phyloP scores from a whole-genome alignment of 2,888 invertebrate genomes.

The Laothoe populi region DNA sequence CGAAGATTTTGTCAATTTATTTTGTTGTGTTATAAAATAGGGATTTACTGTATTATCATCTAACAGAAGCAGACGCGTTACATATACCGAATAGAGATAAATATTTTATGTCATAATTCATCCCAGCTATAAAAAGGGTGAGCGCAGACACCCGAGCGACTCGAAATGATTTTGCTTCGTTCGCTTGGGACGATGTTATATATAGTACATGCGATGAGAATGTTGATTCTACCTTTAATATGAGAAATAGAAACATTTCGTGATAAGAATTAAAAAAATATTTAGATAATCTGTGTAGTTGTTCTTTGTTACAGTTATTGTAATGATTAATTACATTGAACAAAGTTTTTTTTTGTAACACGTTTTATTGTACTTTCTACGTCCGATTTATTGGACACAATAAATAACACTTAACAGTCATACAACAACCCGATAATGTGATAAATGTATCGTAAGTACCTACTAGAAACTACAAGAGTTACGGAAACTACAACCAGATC shows the following conservation, averaged over 20 bases:
- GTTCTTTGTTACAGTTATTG: neutral
- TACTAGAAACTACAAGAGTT: too few relatives aligned
- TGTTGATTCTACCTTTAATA: constrained; percentile 60
- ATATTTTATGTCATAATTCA: constrained; percentile 81
- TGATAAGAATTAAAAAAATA: constrained; percentile 16
- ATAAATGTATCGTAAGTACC: too few relatives aligned
- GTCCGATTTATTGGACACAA: too few relatives aligned
- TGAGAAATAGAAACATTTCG: constrained; percentile 50
- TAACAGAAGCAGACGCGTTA: constrained; percentile 70
- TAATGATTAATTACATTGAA: neutral
- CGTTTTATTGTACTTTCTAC: too few relatives aligned
- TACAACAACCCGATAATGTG: too few relatives aligned
- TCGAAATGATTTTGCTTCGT: constrained; percentile 65
- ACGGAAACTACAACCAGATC: too few relatives aligned
- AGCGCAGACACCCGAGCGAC: constrained; percentile 59
- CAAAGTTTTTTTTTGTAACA: too few relatives aligned
- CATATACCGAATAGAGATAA: constrained; percentile 73
- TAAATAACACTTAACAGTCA: too few relatives aligned
- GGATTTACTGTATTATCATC: constrained; percentile 71
- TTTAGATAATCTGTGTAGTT: neutral
- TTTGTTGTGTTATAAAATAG: constrained; percentile 62
- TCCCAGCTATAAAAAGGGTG: constrained; percentile 74
- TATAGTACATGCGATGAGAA: constrained; percentile 48
- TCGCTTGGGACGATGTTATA: constrained; percentile 54
- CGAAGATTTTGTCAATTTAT: constrained; percentile 54